Evolutionary conservation across 2,113 vertebrate species (phyloP).

Genomic region (Bettongia penicillata): DNA sequence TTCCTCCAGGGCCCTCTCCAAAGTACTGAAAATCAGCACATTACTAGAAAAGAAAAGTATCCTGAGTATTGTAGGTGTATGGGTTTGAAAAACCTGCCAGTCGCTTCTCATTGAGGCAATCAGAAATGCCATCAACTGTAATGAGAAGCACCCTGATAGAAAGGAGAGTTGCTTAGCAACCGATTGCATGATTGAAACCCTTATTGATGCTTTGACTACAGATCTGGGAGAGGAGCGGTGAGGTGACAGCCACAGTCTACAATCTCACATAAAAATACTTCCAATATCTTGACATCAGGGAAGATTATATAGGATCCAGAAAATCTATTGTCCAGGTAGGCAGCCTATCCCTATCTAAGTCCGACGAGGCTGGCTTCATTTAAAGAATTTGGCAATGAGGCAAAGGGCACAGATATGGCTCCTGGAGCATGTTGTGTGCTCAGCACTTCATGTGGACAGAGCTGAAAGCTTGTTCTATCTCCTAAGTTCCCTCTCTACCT

Average conservation of each 20-base stretch:
- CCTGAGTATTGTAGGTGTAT: slow-evolving; percentile 45
- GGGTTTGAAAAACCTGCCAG: slow-evolving; percentile 54
- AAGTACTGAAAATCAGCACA: slow-evolving; percentile 37
- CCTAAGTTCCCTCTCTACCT: not conserved
- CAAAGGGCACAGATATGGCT: not conserved
- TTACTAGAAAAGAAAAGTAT: slow-evolving; percentile 13
- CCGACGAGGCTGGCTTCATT: not conserved
- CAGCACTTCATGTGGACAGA: not conserved
- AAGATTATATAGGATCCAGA: not conserved
- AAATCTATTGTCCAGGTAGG: not conserved
- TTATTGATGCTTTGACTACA: slow-evolving; percentile 56
- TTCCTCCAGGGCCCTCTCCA: not conserved
- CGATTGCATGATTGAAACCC: slow-evolving; percentile 68
- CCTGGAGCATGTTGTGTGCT: not conserved
- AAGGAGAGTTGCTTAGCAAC: slow-evolving; percentile 76
- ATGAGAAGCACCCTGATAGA: slow-evolving; percentile 59
- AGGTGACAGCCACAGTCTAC: not conserved
- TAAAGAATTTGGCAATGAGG: not conserved
- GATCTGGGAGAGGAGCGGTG: slow-evolving; percentile 42
- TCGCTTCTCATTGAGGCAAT: slow-evolving; percentile 63
- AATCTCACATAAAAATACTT: not conserved
- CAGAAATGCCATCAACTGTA: slow-evolving; percentile 58
- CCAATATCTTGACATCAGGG: not conserved
- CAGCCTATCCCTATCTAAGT: not conserved
- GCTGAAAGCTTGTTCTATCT: not conserved